Percentiles rank a stretch among this genome's conserved stretches.
These are phyloP conservation scores for Meda fulgida DNA, from an alignment of 2,797 vertebrate genomes.

Conservation along the genomic window DNA sequence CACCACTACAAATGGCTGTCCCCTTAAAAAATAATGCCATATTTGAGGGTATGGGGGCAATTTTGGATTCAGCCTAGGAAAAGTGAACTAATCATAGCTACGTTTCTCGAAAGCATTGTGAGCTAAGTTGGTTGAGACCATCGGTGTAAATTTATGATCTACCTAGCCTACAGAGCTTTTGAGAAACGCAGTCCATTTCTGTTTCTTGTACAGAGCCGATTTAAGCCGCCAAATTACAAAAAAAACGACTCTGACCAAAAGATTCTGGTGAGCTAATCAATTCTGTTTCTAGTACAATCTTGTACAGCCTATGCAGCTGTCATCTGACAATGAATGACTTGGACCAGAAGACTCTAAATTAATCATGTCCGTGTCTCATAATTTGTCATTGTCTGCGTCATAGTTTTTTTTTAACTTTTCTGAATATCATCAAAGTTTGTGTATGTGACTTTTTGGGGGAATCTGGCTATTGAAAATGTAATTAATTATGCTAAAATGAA, in stretches of 20 bases:
- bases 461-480: neutral
- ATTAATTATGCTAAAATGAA: neutral
- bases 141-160: neutral
- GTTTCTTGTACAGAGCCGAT: neutral
- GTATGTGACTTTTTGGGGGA: neutral
- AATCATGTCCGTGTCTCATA: neutral
- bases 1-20: too few relatives aligned
- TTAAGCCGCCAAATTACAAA: too few relatives aligned
- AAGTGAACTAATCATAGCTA: neutral
- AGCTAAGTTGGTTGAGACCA: neutral
- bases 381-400: neutral
- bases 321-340: neutral
- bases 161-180: neutral
- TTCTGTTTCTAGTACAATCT: neutral
- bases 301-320: neutral
- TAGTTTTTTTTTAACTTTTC: neutral
- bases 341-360: neutral
- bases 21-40: too few relatives aligned
- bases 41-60: too few relatives aligned
- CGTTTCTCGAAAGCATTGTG: neutral
- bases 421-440: neutral
- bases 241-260: neutral
- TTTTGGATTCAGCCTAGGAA: neutral
- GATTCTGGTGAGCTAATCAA: neutral
- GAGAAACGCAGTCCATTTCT: neutral